Percentiles rank a stretch among this genome's conserved stretches.
Evolutionary conservation across 2,797 vertebrate genomes (phyloP).

Genomic region (Spheniscus humboldti): DNA sequence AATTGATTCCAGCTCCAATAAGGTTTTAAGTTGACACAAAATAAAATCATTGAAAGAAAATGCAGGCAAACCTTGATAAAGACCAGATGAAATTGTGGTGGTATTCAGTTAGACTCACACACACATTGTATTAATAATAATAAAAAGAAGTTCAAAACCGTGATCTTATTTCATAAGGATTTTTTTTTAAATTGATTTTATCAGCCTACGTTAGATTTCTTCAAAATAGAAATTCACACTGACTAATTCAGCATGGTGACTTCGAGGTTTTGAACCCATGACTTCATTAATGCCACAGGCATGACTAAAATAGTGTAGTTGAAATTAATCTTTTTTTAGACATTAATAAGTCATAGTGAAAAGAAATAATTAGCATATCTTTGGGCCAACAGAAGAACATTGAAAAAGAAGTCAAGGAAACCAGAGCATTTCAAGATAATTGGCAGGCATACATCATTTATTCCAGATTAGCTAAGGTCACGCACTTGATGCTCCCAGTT

Average conservation of each 20-base stretch:
- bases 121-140: slow-evolving; percentile 68
- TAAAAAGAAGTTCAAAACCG: slow-evolving; percentile 61
- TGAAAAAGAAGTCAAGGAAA: slow-evolving; percentile 47
- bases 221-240: slow-evolving; percentile 44
- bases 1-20: slow-evolving; percentile 61
- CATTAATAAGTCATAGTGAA: slow-evolving; percentile 14
- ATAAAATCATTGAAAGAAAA: slow-evolving; percentile 65
- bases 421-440: slow-evolving; percentile 84
- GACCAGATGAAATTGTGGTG: slow-evolving; percentile 52
- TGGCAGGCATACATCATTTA: slow-evolving; percentile 84
- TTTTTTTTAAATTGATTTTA: slow-evolving; percentile 37
- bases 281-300: slow-evolving; percentile 32
- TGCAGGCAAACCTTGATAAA: slow-evolving; percentile 64
- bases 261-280: slow-evolving; percentile 18
- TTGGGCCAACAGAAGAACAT: slow-evolving; percentile 7
- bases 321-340: slow-evolving; percentile 48
- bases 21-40: slow-evolving; percentile 59
- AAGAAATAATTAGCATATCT: slow-evolving; percentile 49
- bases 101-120: slow-evolving; percentile 52
- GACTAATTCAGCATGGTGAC: slow-evolving; percentile 17
- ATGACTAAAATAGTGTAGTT: slow-evolving; percentile 23
- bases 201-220: slow-evolving; percentile 41
- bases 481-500: slow-evolving; percentile 73
- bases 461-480: slow-evolving; percentile 81
- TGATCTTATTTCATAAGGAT: slow-evolving; percentile 61